Evolutionary conservation across 1,140 invertebrate species (phyloP).

Genomic region (Tetramorium simillimum): DNA sequence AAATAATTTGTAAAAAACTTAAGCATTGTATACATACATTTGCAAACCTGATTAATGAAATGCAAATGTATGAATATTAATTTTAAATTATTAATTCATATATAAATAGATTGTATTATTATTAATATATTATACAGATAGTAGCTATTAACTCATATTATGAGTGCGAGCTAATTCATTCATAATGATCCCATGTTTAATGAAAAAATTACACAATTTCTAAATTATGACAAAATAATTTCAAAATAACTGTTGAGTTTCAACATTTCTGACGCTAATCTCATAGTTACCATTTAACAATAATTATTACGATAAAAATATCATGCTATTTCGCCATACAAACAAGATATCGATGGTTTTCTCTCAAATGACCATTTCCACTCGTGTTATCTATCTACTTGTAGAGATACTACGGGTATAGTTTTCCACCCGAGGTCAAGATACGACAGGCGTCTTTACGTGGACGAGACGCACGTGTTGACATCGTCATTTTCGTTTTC

Average conservation of each 20-base stretch:
- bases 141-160: neutral
- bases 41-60: neutral
- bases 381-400: neutral
- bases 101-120: no score
- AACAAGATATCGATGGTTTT: neutral
- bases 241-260: neutral
- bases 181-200: neutral
- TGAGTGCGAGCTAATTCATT: neutral
- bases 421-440: slow-evolving; percentile 3
- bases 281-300: neutral
- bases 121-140: neutral
- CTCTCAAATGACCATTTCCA: neutral
- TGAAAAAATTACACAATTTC: neutral
- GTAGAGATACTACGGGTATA: neutral
- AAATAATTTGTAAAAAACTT: neutral
- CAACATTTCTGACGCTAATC: neutral
- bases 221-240: neutral
- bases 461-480: neutral
- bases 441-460: neutral
- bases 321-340: no score
- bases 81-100: neutral
- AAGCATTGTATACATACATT: neutral
- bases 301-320: neutral
- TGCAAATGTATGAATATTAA: neutral
- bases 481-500: slow-evolving; percentile 34